Evolutionary conservation across 2,888 invertebrate species (phyloP).

Genomic region (Lathronympha strigana): DNA sequence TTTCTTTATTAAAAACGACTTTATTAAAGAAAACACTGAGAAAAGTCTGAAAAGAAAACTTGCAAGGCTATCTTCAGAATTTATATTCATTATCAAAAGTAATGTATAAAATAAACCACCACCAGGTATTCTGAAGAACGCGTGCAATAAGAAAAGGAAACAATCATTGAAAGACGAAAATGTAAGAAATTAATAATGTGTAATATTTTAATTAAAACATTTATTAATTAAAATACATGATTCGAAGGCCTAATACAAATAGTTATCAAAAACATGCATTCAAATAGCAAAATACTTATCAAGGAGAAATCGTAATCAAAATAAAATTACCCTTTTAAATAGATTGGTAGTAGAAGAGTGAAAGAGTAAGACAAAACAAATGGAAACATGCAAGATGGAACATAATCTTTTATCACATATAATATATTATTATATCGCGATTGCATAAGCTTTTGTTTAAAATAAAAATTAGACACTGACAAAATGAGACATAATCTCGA

Average conservation of each 20-base stretch:
- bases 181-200: neutral
- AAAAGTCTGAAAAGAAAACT: neutral
- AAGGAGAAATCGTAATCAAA: neutral
- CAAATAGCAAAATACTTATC: neutral
- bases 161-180: neutral
- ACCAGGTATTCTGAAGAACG: neutral
- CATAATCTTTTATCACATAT: no score
- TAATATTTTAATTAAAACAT: neutral
- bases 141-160: neutral
- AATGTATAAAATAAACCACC: neutral
- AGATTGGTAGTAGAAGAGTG: constrained; percentile 1
- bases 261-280: constrained; percentile 12
- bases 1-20: constrained; percentile 7
- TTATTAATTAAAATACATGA: neutral
- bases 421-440: constrained; percentile 15
- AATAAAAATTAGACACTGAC: constrained; percentile 1
- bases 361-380: constrained; percentile 19
- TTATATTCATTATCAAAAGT: neutral
- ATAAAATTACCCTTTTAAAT: constrained; percentile 1
- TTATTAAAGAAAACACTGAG: neutral
- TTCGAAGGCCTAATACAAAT: neutral
- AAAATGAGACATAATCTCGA: neutral
- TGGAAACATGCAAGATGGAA: constrained; percentile 18
- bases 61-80: neutral
- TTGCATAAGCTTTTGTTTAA: constrained; percentile 15